Conservation (phyloP, 2,113 vertebrate genomes). For the Hypanus sabinus region DNA sequence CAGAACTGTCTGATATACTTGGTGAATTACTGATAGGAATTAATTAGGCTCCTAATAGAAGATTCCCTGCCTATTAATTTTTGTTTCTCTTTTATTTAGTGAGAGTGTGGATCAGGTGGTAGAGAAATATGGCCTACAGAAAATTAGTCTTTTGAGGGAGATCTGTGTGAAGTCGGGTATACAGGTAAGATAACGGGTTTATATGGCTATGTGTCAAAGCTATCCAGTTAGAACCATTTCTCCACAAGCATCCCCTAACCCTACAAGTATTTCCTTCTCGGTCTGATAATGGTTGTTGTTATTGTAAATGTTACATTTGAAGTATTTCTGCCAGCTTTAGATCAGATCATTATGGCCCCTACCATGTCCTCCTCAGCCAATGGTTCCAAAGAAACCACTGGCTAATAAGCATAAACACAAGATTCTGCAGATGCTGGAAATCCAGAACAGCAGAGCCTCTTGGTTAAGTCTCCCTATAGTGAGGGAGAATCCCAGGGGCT, state of each 20-base stretch:
- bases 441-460: too few relatives aligned
- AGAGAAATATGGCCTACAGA: slow-evolving; percentile 84
- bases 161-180: slow-evolving; percentile 92
- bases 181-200: slow-evolving; percentile 63
- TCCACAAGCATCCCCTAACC: not conserved
- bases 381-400: too few relatives aligned
- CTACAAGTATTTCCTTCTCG: not conserved
- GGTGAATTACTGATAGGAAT: not conserved
- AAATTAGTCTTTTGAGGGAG: slow-evolving; percentile 85
- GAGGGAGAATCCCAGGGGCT: too few relatives aligned
- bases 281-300: not conserved
- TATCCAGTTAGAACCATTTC: not conserved
- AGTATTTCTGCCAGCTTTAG: not conserved
- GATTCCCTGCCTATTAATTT: not conserved
- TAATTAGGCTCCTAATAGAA: not conserved
- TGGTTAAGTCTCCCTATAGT: too few relatives aligned
- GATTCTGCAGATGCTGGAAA: too few relatives aligned
- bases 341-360: not conserved
- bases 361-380: too few relatives aligned
- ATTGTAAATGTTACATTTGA: not conserved
- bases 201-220: not conserved
- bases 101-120: slow-evolving; percentile 88
- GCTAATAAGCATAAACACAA: too few relatives aligned
- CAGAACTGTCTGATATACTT: too few relatives aligned
- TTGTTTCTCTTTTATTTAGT: slow-evolving; percentile 51